Evolutionary conservation across 2,888 invertebrate genomes (phyloP).

Genomic region (Meandrusa payeni): DNA sequence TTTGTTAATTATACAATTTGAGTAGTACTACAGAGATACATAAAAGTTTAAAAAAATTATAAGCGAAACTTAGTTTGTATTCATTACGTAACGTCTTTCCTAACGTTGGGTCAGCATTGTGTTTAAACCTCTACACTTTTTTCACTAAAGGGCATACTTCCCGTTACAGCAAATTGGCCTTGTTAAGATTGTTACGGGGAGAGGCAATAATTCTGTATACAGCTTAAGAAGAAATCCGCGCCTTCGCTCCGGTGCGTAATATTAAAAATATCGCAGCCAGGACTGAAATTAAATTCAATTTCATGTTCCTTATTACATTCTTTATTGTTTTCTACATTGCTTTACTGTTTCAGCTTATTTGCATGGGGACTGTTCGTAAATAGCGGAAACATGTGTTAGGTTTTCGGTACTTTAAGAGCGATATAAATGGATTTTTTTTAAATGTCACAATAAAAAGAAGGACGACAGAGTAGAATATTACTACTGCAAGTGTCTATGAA

Average conservation of each 20-base stretch:
- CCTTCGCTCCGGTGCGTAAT: slow-evolving; percentile 18
- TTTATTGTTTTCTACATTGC: slow-evolving; percentile 10
- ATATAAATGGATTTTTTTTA: too few relatives aligned
- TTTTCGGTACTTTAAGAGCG: too few relatives aligned
- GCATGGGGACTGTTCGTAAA: neutral
- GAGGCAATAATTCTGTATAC: slow-evolving; percentile 21
- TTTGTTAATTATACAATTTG: too few relatives aligned
- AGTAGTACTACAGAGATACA: too few relatives aligned
- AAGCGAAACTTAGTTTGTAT: slow-evolving; percentile 13
- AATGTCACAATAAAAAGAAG: too few relatives aligned
- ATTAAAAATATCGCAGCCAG: slow-evolving; percentile 19
- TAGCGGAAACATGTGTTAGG: too few relatives aligned
- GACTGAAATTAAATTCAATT: slow-evolving; percentile 21
- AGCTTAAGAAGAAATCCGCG: slow-evolving; percentile 20
- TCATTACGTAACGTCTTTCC: slow-evolving; percentile 2
- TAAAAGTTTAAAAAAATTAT: slow-evolving; percentile 9
- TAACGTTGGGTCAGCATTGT: slow-evolving; percentile 19
- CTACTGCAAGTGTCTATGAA: too few relatives aligned
- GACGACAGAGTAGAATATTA: too few relatives aligned
- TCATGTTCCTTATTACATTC: slow-evolving; percentile 19
- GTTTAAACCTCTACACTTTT: slow-evolving; percentile 17
- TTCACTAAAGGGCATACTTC: slow-evolving; percentile 9
- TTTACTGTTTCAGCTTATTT: slow-evolving; percentile 6
- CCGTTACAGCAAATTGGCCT: slow-evolving; percentile 20
- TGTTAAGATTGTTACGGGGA: slow-evolving; percentile 19